Base-by-base conservation (phyloP, 2,113 vertebrate genomes). In the Hylia prasina region DNA sequence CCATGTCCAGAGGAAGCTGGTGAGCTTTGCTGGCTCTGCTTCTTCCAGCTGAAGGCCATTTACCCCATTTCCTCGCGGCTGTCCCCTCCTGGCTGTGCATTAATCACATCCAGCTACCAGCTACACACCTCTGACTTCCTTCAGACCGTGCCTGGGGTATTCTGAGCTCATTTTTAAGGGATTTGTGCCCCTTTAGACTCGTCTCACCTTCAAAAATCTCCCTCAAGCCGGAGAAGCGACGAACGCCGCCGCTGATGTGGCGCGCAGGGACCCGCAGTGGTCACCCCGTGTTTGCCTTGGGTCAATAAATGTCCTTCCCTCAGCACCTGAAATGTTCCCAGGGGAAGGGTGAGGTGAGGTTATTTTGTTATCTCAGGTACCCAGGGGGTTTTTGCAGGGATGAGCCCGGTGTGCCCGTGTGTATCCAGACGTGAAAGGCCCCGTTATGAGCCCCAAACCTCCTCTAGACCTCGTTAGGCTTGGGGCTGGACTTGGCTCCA, bases 291-390 rank as follows among this genome's bases (percentile, higher is more conserved):
- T 89, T 94, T 51, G 56, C 68, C 65, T 81, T 60, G 21, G 51
- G 60, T 82, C 96, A 96, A 94, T 93, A 94, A 96, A 94, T 82
- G 82, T 30, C 82, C 64, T 86, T 42, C 72, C 90, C 90, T 61
- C 90, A 3, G 14, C 72, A 18, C 94, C 30, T 94, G 94, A 92
- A 82, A 76, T 9, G 48, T 22, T 81, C 88, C 96, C 92, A 20
- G 76, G 48, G 90, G 90, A 56, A 60, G 60, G 81, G 64, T 15
- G 90, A 92, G 88, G 92, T 68, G 87, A 95, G 28, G 13, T 42
- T 24, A 5, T 90, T 93, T 87, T 75, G 72, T 91, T 83, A 30
- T 88, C 90, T 90, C 21, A 83, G 42, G 63, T 35, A 94, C 37
- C 60, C 56, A 1, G 5, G 1, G 39, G 17, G 68, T 9, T 86